Percentiles rank a stretch among this genome's conserved stretches.
Evolutionary conservation across 53 echinoderm and acorn worm genomes (phyloP).

Genomic region (Echinarachnius parma): DNA sequence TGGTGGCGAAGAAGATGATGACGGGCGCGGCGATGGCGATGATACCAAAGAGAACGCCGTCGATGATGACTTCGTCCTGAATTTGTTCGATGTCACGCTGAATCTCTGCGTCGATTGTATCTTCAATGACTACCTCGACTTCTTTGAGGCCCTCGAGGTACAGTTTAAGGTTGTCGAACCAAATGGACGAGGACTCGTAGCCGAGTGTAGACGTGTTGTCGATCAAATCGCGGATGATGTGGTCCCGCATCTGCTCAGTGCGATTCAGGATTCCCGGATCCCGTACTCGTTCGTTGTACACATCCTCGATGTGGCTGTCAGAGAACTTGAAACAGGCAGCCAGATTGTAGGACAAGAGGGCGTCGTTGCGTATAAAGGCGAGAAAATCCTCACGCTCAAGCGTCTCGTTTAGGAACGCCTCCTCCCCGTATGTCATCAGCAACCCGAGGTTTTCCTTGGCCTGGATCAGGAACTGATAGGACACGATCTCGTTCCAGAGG

Average conservation of each 20-base stretch:
- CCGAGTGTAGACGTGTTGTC: background rate
- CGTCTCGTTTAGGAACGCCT: slow-evolving; percentile 40
- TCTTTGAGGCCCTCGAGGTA: slow-evolving; percentile 43
- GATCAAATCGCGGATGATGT: slow-evolving; percentile 25
- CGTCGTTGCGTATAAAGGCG: slow-evolving; percentile 43
- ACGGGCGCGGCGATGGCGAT: slow-evolving; percentile 49
- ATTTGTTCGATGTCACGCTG: slow-evolving; percentile 1
- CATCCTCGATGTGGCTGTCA: background rate
- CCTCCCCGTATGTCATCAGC: slow-evolving; percentile 55
- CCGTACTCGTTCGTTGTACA: slow-evolving; percentile 13
- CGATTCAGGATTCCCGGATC: background rate
- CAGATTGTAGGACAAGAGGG: slow-evolving; percentile 49
- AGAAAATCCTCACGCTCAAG: slow-evolving; percentile 29
- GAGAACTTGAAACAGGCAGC: slow-evolving; percentile 47
- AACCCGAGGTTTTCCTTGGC: slow-evolving; percentile 68
- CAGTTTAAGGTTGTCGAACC: slow-evolving; percentile 40
- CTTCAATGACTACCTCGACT: slow-evolving; percentile 25
- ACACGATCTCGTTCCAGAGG: slow-evolving; percentile 55
- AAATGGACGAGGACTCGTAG: slow-evolving; percentile 2
- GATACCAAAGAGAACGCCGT: slow-evolving; percentile 31
- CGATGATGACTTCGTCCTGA: slow-evolving; percentile 27
- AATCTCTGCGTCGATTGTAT: slow-evolving; percentile 21
- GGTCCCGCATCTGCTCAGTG: slow-evolving; percentile 19
- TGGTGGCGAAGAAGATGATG: slow-evolving; percentile 50
- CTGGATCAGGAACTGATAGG: slow-evolving; percentile 62